Percentiles rank a stretch among this genome's conserved stretches.
These are phyloP conservation scores for Spodoptera exigua DNA, from an alignment of 2,888 invertebrate species.

Conservation along the genomic window DNA sequence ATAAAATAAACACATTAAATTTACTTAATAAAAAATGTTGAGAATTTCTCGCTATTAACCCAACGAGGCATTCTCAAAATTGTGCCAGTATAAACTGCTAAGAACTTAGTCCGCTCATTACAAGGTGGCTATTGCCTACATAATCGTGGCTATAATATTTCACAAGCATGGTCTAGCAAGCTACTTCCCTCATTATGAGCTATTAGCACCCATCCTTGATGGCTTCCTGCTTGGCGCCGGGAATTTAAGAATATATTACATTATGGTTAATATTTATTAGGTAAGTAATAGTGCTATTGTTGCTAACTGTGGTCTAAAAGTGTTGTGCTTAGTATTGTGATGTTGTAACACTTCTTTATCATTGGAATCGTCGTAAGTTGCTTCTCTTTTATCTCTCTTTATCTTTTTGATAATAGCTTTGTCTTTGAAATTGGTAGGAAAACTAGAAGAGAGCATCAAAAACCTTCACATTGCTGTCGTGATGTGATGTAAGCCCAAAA, in stretches of 20 bases:
- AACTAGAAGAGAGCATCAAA: too few species aligned
- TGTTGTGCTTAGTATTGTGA: too few species aligned
- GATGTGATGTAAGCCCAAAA: too few species aligned
- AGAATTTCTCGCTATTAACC: too few species aligned
- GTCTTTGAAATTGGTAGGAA: too few species aligned
- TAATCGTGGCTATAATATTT: slow-evolving; percentile 16
- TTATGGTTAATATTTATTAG: slow-evolving; percentile 10
- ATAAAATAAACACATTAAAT: too few species aligned
- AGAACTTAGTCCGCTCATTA: neutral
- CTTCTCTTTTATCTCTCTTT: too few species aligned
- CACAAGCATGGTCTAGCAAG: slow-evolving; percentile 50
- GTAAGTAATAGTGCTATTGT: neutral
- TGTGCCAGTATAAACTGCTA: neutral
- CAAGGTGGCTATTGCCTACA: neutral
- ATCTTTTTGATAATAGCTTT: too few species aligned
- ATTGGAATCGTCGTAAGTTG: too few species aligned
- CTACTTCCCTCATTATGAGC: slow-evolving; percentile 62
- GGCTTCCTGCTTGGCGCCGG: slow-evolving; percentile 17
- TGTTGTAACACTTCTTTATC: too few species aligned
- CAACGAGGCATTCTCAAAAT: neutral
- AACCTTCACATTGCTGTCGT: too few species aligned
- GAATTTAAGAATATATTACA: slow-evolving; percentile 3
- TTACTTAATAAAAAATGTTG: too few species aligned
- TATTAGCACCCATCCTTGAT: slow-evolving; percentile 36
- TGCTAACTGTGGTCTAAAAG: neutral